Evolutionary conservation across 2,888 invertebrate species (phyloP), one percentile per base, ranked within the genome.

Genomic region (Chloromyia formosa): DNA sequence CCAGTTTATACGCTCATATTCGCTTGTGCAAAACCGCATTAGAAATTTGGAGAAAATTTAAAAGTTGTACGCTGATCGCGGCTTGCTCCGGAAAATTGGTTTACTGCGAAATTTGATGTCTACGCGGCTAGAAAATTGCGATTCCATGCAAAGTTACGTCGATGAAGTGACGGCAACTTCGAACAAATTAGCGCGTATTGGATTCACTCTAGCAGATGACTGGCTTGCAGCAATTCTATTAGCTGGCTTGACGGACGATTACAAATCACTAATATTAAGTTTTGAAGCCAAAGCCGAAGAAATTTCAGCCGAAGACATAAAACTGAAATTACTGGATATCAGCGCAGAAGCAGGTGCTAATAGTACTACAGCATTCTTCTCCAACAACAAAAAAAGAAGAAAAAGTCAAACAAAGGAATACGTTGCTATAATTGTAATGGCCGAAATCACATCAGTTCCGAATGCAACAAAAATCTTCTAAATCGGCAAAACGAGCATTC

Each of bases 181-280:
- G 0, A 79, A 82, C 22, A 80, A 81, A 76, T 71, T 82, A 14
- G 78, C 74, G 12, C 77, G 69, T 10, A 78, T 81, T 3, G 78
- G 79, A 9, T 78, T 82, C 23, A 54, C 42, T 12, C 62, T 77
- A 18, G 56, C 53, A 9, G 76, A 78, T 3, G 77, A 80, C 40
- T 82, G 81, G 80, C 71, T 82, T 4, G 81, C 80, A 5, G 79
- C 80, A 1, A 74, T 83, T 4, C 73, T 82, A 53, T 74, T 82
- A 14, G 80, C 81, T 10, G 80, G 80, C 20, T 64, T 82, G n/a
- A 79, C 80, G n/a, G 80, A 81, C 23, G 74, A 78, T 23, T 81
- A 79, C 66, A 75, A 76, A 22, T 81, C 81, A 9, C 81, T 82
- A 80, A 80, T 82, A 60, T 77, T 78, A 77, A 74, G 77, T 1